Evolutionary conservation across 2,113 vertebrate species (phyloP).

Genomic region (Hoplias malabaricus): DNA sequence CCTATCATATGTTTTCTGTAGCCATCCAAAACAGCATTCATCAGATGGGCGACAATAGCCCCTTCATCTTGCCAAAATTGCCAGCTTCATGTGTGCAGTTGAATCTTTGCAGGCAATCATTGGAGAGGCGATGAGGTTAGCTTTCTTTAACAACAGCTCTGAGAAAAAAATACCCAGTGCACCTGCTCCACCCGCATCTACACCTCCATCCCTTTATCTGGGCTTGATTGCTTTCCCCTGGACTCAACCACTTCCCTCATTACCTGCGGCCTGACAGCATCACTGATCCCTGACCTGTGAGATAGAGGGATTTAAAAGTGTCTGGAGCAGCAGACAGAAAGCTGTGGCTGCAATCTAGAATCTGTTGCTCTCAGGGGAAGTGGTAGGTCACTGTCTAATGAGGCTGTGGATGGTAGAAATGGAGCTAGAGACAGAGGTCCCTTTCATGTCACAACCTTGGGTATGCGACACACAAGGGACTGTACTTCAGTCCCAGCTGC

Average conservation of each 20-base stretch:
- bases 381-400: slow-evolving; percentile 37
- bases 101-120: slow-evolving; percentile 40
- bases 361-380: slow-evolving; percentile 19
- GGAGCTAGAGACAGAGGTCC: slow-evolving; percentile 18
- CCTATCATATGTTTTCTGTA: background rate
- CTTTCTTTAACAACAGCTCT: slow-evolving; percentile 46
- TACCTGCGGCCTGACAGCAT: slow-evolving; percentile 23
- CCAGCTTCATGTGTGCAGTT: slow-evolving; percentile 30
- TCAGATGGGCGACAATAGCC: slow-evolving; percentile 9
- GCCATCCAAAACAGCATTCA: slow-evolving; percentile 3
- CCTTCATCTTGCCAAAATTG: slow-evolving; percentile 39
- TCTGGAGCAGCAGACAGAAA: slow-evolving; percentile 30
- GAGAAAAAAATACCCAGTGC: slow-evolving; percentile 43
- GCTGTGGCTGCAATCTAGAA: slow-evolving; percentile 43
- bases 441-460: background rate
- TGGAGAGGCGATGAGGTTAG: slow-evolving; percentile 19
- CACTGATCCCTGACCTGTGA: slow-evolving; percentile 48
- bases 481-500: slow-evolving; percentile 2
- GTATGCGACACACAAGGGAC: background rate
- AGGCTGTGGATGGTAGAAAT: slow-evolving; percentile 23
- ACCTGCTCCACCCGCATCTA: slow-evolving; percentile 45
- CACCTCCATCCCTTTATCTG: slow-evolving; percentile 42
- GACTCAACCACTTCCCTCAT: slow-evolving; percentile 43
- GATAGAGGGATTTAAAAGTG: slow-evolving; percentile 47
- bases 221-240: slow-evolving; percentile 51